Conservation (phyloP, 2,797 vertebrate genomes). For the Clarias fuscus region DNA sequence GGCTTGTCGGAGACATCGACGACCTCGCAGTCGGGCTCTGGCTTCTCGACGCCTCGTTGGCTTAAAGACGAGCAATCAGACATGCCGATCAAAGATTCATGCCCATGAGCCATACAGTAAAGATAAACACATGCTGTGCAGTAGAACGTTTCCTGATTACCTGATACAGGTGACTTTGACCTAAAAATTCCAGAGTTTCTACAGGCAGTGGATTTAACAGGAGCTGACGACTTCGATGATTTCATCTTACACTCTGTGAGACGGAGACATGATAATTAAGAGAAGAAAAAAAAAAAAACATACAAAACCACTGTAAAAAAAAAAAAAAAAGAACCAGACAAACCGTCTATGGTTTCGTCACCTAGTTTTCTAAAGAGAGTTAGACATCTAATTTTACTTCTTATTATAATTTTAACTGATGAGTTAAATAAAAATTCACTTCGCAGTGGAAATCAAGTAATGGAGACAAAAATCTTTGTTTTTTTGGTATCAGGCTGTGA, state of each 20-base stretch:
- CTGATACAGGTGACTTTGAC: constrained; percentile 51
- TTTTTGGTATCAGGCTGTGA: no score
- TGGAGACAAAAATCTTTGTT: no score
- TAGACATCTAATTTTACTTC: no score
- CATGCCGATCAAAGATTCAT: background rate
- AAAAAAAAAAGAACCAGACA: no score
- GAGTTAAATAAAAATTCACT: no score
- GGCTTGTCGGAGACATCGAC: constrained; percentile 86
- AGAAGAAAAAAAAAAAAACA: no score
- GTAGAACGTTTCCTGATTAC: constrained; percentile 20
- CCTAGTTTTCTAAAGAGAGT: no score
- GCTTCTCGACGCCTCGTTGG: constrained; percentile 82
- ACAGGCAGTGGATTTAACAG: constrained; percentile 27
- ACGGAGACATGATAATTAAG: constrained; percentile 8
- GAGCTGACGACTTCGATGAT: constrained; percentile 35
- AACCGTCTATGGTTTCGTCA: no score
- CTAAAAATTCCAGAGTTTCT: constrained; percentile 39
- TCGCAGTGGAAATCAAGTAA: no score
- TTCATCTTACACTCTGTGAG: constrained; percentile 56
- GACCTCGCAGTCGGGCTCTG: constrained; percentile 83
- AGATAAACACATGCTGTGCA: no score
- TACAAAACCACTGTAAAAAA: background rate
- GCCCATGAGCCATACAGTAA: background rate
- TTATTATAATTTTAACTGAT: no score
- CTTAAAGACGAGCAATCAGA: constrained; percentile 63